These are phyloP conservation scores for Riparia riparia DNA, from an alignment of 2,113 vertebrate species.

Conservation along the genomic window DNA sequence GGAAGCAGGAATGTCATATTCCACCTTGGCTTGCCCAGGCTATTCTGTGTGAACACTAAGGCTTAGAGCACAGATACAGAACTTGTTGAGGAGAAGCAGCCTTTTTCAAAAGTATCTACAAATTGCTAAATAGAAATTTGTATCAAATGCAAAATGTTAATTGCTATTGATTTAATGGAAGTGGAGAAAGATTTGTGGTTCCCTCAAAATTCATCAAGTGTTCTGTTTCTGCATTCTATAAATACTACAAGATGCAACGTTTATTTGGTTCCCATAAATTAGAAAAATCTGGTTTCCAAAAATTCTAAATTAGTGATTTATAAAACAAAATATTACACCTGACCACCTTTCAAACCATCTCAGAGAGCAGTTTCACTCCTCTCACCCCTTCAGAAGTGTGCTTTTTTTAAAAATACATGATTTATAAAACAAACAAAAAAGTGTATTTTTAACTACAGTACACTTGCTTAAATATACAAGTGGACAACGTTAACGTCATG, in stretches of 20 bases:
- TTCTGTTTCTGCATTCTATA: constrained; percentile 69
- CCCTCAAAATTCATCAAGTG: constrained; percentile 73
- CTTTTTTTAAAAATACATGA: constrained; percentile 69
- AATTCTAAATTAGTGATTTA: constrained; percentile 62
- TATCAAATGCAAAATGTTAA: constrained; percentile 74
- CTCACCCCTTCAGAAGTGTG: constrained; percentile 72
- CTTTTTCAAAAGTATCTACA: constrained; percentile 70
- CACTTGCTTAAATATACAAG: constrained; percentile 61
- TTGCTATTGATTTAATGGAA: constrained; percentile 50
- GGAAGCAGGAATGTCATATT: background rate
- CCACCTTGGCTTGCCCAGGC: background rate
- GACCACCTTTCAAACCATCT: constrained; percentile 34
- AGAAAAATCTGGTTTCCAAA: constrained; percentile 76
- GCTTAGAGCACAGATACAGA: constrained; percentile 5
- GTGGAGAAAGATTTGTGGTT: constrained; percentile 60
- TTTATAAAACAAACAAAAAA: constrained; percentile 50
- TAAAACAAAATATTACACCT: constrained; percentile 66
- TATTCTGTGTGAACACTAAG: background rate
- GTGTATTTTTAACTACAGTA: constrained; percentile 39
- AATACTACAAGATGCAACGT: constrained; percentile 64
- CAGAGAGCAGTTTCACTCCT: constrained; percentile 35
- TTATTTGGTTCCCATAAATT: constrained; percentile 78
- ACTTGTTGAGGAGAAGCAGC: constrained; percentile 57
- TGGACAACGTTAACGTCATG: constrained; percentile 64
- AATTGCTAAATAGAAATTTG: constrained; percentile 74